Percentiles rank a stretch among this genome's conserved stretches.
Conservation (phyloP, 2,113 vertebrate genomes). For the Eulemur rufifrons region DNA sequence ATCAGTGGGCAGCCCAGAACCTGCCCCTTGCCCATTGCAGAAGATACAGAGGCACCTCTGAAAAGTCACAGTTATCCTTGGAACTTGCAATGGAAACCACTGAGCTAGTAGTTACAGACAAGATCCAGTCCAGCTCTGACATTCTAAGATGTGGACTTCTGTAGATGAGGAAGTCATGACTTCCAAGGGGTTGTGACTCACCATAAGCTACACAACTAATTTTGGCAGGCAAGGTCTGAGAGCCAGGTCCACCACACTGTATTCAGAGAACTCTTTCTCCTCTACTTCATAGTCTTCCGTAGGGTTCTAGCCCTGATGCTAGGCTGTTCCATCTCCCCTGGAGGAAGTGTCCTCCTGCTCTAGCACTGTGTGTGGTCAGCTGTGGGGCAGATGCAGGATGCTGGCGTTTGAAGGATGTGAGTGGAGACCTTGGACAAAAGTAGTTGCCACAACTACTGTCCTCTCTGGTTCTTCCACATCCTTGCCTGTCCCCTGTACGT, state of each 20-base stretch:
- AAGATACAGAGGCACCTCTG: neutral
- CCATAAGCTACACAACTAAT: neutral
- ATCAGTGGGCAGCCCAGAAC: neutral
- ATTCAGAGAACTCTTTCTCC: neutral
- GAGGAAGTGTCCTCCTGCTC: neutral
- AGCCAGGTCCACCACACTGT: neutral
- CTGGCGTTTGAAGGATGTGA: neutral
- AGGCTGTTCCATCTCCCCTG: neutral
- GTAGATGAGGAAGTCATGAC: neutral
- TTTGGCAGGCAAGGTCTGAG: neutral
- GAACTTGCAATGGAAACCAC: neutral
- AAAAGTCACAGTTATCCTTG: neutral
- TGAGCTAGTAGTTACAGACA: neutral
- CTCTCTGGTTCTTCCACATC: neutral
- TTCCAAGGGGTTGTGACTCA: neutral
- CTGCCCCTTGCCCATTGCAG: neutral
- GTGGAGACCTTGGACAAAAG: neutral
- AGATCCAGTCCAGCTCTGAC: neutral
- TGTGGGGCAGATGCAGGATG: neutral
- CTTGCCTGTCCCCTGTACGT: neutral
- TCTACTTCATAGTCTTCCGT: neutral
- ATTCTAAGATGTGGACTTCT: neutral
- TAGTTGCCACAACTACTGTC: neutral
- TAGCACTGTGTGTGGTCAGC: neutral
- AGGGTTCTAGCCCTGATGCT: neutral